Base-by-base conservation (phyloP, 2,113 vertebrate genomes). In the Prinia subflava region DNA sequence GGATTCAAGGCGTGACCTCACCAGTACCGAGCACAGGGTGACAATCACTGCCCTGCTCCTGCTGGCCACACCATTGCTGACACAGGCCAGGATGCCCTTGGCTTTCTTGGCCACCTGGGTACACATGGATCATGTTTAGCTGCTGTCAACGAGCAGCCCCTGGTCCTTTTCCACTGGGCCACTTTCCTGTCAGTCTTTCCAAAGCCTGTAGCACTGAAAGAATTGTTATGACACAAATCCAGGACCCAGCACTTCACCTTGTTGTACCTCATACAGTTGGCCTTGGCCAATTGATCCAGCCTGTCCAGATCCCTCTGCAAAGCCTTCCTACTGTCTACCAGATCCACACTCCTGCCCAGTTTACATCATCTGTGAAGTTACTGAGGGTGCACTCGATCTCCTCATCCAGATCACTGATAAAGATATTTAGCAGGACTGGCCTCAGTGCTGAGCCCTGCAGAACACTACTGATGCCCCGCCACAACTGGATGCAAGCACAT, bases 1-100 rank as follows among this genome's bases (percentile, higher is more conserved):
- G 41, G 6, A 42, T 25, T 47, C 0, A 0, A 55, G 16, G 2
- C 21, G 35, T 2, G 2, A 1, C 24, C 11, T 21, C 20, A 30
- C 2, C 47, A n/a, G 3, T 7, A 13, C 6, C 1, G 1, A 17
- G 15, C 20, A n/a, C 15, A 14, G 28, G 30, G 10, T 7, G 3
- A 14, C 0, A 1, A 12, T 46, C 49, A 7, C 31, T 33, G 7
- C 12, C 22, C 31, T 28, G 8, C 2, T 37, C 15, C 15, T 65
- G 59, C 5, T 73, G 31, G 2, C 7, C 41, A 56, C 65, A 42
- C 4, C 4, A 6, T 2, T 81, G 12, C 15, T 65, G 27, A 37
- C 16, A 23, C 6, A 28, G 21, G 1, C 15, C 68, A 73, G 31
- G 31, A 23, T 50, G 7, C 3, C 24, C 0, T 11, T 30, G 14